phyloP scores from a whole-genome alignment of 2,888 invertebrate species.

The Hanleya hanleyi region DNA sequence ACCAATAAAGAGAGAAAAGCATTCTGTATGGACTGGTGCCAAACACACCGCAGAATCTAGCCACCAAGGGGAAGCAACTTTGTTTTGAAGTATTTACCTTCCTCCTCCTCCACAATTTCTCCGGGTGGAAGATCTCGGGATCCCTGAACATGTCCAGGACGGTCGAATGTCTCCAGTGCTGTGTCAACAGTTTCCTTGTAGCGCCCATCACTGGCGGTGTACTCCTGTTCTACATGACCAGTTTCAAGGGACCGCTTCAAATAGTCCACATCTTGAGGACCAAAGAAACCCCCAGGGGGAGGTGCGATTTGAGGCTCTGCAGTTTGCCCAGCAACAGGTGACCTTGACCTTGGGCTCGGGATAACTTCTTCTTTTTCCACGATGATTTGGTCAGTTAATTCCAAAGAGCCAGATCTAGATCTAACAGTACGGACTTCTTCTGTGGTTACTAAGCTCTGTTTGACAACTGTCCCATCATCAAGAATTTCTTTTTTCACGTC shows the following conservation, averaged over 20 bases:
- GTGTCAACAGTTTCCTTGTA: neutral
- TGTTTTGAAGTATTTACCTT: conserved; percentile 5
- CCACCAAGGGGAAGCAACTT: neutral
- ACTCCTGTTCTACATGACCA: neutral
- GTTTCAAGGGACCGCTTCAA: neutral
- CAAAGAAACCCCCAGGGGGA: neutral
- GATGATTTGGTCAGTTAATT: conserved; percentile 12
- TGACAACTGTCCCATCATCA: conserved; percentile 48
- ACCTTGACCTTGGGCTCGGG: conserved; percentile 38
- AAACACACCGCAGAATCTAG: neutral
- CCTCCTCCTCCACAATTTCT: neutral
- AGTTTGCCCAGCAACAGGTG: neutral
- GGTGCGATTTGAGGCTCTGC: neutral
- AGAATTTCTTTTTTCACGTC: conserved; percentile 43
- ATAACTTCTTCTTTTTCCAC: neutral
- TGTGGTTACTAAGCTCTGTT: conserved; percentile 43
- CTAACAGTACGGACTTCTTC: conserved; percentile 42
- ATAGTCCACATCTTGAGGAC: conserved; percentile 1
- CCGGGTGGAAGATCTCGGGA: neutral
- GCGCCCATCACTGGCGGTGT: neutral
- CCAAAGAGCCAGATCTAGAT: conserved; percentile 50
- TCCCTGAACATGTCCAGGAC: neutral
- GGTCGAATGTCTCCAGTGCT: neutral
- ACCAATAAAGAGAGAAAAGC: neutral
- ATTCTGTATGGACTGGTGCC: neutral